Percentiles rank a stretch among this genome's conserved stretches.
phyloP scores from a whole-genome alignment of 2,797 vertebrate species.

The Pangasius djambal region DNA sequence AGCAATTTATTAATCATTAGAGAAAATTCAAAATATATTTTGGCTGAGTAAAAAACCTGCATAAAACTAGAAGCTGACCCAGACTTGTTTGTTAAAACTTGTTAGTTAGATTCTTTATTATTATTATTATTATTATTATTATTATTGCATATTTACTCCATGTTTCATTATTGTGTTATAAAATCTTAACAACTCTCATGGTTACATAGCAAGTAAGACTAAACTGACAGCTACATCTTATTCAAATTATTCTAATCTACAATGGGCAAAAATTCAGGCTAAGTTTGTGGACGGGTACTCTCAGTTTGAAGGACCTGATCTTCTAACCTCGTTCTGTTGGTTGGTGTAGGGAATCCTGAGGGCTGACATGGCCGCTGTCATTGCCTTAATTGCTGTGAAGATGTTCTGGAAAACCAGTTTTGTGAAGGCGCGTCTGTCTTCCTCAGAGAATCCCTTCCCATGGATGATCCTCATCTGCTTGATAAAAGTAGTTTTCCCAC shows the following conservation, averaged over 20 bases:
- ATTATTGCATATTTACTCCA: neutral
- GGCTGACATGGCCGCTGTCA: constrained; percentile 73
- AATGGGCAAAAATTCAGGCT: neutral
- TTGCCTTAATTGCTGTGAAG: constrained; percentile 74
- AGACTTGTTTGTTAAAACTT: neutral
- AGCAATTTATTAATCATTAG: neutral
- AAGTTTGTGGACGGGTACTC: neutral
- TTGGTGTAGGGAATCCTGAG: constrained; percentile 76
- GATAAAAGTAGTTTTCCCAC: constrained; percentile 83
- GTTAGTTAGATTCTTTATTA: neutral
- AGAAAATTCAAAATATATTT: neutral
- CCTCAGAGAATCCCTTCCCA: constrained; percentile 77
- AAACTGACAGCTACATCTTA: neutral
- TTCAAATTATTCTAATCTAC: neutral
- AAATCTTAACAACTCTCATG: neutral
- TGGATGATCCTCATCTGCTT: constrained; percentile 84
- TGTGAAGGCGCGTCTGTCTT: constrained; percentile 73
- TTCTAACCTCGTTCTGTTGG: constrained; percentile 75
- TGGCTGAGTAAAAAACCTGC: neutral
- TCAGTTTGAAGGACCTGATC: neutral
- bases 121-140: neutral
- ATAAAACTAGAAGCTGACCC: neutral
- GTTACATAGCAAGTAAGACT: neutral
- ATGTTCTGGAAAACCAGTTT: constrained; percentile 83
- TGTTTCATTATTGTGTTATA: neutral